Base-by-base conservation (phyloP, 2,888 invertebrate species). In the Melipona bicolor region DNA sequence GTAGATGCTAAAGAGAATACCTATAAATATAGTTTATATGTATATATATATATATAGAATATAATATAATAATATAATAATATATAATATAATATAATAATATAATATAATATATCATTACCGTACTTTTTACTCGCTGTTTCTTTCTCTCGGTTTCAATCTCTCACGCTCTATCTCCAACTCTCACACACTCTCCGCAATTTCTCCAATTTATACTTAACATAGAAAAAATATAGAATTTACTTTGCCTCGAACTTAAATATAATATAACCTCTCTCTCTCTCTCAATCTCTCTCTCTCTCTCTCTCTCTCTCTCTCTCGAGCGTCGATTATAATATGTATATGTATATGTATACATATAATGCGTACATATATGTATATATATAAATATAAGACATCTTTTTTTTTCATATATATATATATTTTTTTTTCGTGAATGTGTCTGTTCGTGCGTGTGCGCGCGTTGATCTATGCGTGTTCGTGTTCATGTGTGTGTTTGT, bases 151-250 rank as follows among this genome's bases (percentile, higher is more conserved):
- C 72, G 54, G 54, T 59, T 27, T 36, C 36, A 13, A 65, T 80
- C 79, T 80, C 85, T 87, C 85, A 83, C 89, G 81, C 86, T 81
- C 27, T 70, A 43, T 54, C 68, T 68, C 1, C 11, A 43, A 43
- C 9, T 24, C 2, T n/a, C 56, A n/a, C n/a, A n/a, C 56, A 59
- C 67, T 49, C 81, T 36, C 54, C 50, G 11, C 72, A 74, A 65
- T 76, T 81, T 87, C 88, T 83, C 88, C 86, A 86, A 87, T 91
- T 92, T 92, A 94, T 93, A 93, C 93, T 93, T 93, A 94, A 94
- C 93, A 94, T 94, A 94, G 94, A 94, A 94, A 94, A 94, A 94
- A 94, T 94, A 94, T 94, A 94, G 92, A 94, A 94, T 94, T 90
- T 90, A 93, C 91, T 94, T 94, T 93, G 92, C 91, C 90, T 92